Conservation (phyloP, 2,797 vertebrate species). For the Vireo griseus region DNA sequence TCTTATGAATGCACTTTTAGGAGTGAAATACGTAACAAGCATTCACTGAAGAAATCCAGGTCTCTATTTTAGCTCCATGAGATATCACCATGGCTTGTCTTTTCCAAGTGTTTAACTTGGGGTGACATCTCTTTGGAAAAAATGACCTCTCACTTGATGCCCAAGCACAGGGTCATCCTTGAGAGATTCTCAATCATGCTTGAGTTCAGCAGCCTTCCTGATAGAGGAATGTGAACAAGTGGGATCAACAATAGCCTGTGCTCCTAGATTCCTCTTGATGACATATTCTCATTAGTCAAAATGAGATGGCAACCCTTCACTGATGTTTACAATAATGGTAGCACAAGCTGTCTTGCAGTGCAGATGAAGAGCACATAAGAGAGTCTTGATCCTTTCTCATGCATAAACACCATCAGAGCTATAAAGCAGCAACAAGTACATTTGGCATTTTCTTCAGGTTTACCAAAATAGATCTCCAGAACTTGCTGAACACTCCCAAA, state of each 20-base stretch:
- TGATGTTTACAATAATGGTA: not conserved
- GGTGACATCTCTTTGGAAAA: slow-evolving; percentile 8
- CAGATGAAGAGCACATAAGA: not conserved
- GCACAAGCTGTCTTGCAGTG: not conserved
- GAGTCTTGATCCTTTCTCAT: not conserved
- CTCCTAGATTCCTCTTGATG: not conserved
- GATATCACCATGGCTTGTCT: not conserved
- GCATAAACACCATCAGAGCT: not conserved
- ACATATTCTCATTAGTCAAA: slow-evolving; percentile 14
- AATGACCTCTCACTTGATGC: slow-evolving; percentile 23
- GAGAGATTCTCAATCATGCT: not conserved
- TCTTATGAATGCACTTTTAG: not conserved
- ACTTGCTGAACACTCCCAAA: not conserved
- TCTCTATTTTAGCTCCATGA: not conserved
- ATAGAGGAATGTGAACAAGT: not conserved
- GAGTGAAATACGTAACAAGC: not conserved
- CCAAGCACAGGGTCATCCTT: slow-evolving; percentile 16
- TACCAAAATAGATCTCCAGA: not conserved
- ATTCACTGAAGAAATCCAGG: not conserved
- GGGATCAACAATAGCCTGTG: not conserved
- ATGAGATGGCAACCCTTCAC: not conserved
- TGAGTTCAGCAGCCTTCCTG: slow-evolving; percentile 26
- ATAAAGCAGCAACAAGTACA: not conserved
- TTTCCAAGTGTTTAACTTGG: slow-evolving; percentile 19
- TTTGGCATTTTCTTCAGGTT: not conserved